These are phyloP conservation scores for Vireo griseus DNA, from an alignment of 2,797 vertebrate species.

Conservation along the genomic window DNA sequence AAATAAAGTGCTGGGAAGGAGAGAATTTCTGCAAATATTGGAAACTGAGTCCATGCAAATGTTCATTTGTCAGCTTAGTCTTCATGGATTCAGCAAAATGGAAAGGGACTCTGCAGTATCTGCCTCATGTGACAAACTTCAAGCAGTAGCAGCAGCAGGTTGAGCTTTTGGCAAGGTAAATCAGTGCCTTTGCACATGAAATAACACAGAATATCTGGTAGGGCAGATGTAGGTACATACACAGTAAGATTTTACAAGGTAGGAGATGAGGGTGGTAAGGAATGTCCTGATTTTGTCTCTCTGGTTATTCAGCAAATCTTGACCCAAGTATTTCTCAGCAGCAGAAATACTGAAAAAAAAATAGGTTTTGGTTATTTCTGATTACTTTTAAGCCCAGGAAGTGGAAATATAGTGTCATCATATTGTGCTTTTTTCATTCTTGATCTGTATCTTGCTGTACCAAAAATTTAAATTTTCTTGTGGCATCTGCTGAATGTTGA, in stretches of 20 bases:
- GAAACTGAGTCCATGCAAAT: constrained; percentile 42
- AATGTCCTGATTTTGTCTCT: neutral
- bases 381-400: neutral
- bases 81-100: constrained; percentile 56
- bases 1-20: constrained; percentile 45
- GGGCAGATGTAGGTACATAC: neutral
- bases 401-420: neutral
- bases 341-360: neutral
- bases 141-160: constrained; percentile 1
- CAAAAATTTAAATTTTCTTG: neutral
- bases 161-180: neutral
- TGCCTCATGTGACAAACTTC: constrained; percentile 17
- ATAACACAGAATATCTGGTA: neutral
- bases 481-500: neutral
- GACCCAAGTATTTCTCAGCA: neutral
- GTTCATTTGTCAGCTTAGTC: constrained; percentile 45
- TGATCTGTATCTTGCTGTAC: neutral
- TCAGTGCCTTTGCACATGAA: neutral
- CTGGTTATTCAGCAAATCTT: neutral
- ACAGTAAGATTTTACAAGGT: neutral
- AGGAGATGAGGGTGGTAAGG: neutral
- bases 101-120: constrained; percentile 29
- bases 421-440: neutral
- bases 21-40: constrained; percentile 38
- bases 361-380: neutral